phyloP scores from a whole-genome alignment of 2,888 invertebrate species.

The Enchytraeus crypticus region DNA sequence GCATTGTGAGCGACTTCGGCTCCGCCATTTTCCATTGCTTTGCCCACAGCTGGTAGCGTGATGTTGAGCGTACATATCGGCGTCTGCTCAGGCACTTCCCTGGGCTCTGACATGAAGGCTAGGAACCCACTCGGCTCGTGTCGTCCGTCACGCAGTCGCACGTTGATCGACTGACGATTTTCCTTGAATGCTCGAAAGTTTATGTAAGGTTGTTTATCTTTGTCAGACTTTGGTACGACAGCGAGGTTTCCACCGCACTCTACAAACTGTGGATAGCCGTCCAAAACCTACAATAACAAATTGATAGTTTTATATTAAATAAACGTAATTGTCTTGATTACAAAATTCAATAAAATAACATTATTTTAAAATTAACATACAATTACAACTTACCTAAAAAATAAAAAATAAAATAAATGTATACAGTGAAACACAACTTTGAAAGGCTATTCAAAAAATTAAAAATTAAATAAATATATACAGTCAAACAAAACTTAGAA shows the following conservation, averaged over 20 bases:
- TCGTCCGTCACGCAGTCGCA: constrained; percentile 72
- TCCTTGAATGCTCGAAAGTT: constrained; percentile 94
- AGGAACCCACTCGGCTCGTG: constrained; percentile 82
- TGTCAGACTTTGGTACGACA: constrained; percentile 66
- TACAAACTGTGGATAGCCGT: constrained; percentile 85
- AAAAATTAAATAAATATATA: no score
- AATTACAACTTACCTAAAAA: no score
- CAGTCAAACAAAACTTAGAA: no score
- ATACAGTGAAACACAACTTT: no score
- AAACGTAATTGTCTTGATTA: no score
- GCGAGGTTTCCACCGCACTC: constrained; percentile 95
- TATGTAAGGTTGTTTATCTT: constrained; percentile 82
- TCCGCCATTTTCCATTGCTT: constrained; percentile 3
- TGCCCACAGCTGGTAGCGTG: constrained; percentile 65
- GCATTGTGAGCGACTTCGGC: constrained; percentile 5
- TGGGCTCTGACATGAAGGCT: constrained; percentile 92
- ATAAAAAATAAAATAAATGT: no score
- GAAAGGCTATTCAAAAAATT: no score
- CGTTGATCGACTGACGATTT: constrained; percentile 89
- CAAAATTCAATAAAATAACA: no score
- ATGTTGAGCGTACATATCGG: constrained; percentile 77
- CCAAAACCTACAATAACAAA: constrained; percentile 67
- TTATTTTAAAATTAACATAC: no score
- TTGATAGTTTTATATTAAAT: no score
- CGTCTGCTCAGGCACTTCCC: constrained; percentile 71